Evolutionary conservation across 2,113 vertebrate species (phyloP).

Genomic region (Erpornis zantholeuca): DNA sequence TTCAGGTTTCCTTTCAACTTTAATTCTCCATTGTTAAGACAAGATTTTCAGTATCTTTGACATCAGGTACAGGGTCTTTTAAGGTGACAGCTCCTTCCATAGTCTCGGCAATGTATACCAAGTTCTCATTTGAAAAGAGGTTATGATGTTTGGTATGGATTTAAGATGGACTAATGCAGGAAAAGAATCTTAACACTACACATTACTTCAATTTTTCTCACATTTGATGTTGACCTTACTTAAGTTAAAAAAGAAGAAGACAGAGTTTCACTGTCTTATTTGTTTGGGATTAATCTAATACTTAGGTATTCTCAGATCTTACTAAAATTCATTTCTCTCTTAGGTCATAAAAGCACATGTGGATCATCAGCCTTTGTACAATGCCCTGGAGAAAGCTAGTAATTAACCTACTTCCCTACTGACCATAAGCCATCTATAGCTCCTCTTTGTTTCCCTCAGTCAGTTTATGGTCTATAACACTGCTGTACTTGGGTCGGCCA

Average conservation of each 20-base stretch:
- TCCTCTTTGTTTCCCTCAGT: neutral
- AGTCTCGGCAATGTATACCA: neutral
- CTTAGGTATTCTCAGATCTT: neutral
- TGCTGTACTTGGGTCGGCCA: neutral
- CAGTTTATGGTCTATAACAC: neutral
- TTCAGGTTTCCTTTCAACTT: slow-evolving; percentile 5
- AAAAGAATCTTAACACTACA: neutral
- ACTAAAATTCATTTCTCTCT: neutral
- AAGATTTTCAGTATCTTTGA: neutral
- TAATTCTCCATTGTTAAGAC: neutral
- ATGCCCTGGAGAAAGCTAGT: neutral
- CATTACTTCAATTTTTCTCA: neutral
- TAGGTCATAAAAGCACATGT: neutral
- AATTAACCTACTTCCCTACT: neutral
- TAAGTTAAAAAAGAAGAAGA: neutral
- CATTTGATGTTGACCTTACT: neutral
- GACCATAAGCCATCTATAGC: neutral
- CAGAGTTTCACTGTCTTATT: neutral
- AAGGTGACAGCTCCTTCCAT: neutral
- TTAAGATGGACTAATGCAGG: neutral
- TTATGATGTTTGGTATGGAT: neutral
- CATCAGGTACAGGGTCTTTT: neutral
- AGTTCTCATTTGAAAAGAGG: neutral
- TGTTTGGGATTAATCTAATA: neutral
- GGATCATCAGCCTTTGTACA: neutral